Percentiles rank a stretch among this genome's conserved stretches.
These are phyloP conservation scores for Sebastes variabilis DNA, from an alignment of 2,797 vertebrate species.

Conservation along the genomic window DNA sequence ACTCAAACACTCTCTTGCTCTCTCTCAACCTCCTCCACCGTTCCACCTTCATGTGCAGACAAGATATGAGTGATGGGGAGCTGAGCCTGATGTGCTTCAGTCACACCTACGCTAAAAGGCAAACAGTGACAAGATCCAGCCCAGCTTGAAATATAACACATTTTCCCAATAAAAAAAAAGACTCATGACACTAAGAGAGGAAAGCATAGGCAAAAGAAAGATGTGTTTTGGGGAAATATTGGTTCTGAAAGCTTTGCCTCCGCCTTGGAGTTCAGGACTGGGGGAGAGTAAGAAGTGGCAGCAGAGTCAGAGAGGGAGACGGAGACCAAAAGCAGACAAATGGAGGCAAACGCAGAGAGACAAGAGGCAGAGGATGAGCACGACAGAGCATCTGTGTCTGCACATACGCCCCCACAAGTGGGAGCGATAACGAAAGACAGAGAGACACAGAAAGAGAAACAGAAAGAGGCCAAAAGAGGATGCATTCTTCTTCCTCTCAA, in stretches of 20 bases:
- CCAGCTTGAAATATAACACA: neutral
- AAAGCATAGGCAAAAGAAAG: neutral
- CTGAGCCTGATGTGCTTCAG: conserved; percentile 25
- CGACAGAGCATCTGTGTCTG: conserved; percentile 35
- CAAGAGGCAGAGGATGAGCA: conserved; percentile 22
- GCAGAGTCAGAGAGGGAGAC: conserved; percentile 7
- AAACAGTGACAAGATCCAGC: conserved; percentile 17
- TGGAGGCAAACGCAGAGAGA: conserved; percentile 28
- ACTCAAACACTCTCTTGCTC: conserved; percentile 18
- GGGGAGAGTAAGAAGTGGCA: neutral
- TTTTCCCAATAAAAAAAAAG: neutral
- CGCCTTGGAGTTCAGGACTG: conserved; percentile 18
- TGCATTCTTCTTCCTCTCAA: conserved; percentile 42
- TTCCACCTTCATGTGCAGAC: conserved; percentile 13
- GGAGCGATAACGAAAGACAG: conserved; percentile 29
- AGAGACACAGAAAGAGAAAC: conserved; percentile 17
- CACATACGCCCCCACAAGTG: conserved; percentile 34
- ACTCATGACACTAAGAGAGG: conserved; percentile 5
- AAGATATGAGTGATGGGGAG: conserved; percentile 19
- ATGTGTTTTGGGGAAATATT: conserved; percentile 21
- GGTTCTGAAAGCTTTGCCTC: conserved; percentile 17
- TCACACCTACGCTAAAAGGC: conserved; percentile 39
- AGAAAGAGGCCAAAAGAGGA: conserved; percentile 46
- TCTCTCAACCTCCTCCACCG: conserved; percentile 12
- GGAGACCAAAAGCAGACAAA: conserved; percentile 30